Evolutionary conservation across 1,140 invertebrate genomes (phyloP), one percentile per base, ranked within the genome.

Genomic region (Bombus difficillimus): DNA sequence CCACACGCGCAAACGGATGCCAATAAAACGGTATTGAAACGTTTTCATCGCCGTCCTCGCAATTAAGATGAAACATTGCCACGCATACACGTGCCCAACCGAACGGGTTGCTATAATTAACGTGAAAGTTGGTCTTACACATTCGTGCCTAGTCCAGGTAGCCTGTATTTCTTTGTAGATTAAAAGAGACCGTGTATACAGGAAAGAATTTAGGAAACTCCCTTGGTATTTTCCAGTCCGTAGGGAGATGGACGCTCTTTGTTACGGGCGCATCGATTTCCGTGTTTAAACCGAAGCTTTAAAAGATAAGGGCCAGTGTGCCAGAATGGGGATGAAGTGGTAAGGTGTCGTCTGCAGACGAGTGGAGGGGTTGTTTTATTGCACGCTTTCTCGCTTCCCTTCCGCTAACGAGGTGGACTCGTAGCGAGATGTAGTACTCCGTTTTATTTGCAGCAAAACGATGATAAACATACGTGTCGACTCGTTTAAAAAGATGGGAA

Each of bases 21-120:
- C 66, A 71, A 86, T 86, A 86, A 86, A 77, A 86, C 81, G 64
- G 81, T 59, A 83, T 71, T 53, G 66, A 79, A 84, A 79, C 83
- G 76, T 79, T 84, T 78, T 69, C 66, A n/a, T 28, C 41, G 75
- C 32, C 53, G 28, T 79, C n/a, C 75, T 13, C 1, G 75, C 68
- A 84, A 84, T 84, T 79, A 84, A 66, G 53, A 39, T 47, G 76
- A 47, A 71, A 62, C 66, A 15, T 39, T 28, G 8, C 53, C 13
- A 6, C 37, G 18, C 25, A 57, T 34, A n/a, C 28, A 28, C 28
- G 12, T 13, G 28, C 12, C 28, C 28, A n/a, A 5, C 25, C 18
- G 25, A n/a, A 13, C 39, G 25, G 6, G 1, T 25, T 25, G 10
- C 28, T 69, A 39, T 71, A 79, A 84, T 79, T 79, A 64, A 79